Evolutionary conservation across 2,113 vertebrate genomes (phyloP).

Genomic region (Callocephalon fimbriatum): DNA sequence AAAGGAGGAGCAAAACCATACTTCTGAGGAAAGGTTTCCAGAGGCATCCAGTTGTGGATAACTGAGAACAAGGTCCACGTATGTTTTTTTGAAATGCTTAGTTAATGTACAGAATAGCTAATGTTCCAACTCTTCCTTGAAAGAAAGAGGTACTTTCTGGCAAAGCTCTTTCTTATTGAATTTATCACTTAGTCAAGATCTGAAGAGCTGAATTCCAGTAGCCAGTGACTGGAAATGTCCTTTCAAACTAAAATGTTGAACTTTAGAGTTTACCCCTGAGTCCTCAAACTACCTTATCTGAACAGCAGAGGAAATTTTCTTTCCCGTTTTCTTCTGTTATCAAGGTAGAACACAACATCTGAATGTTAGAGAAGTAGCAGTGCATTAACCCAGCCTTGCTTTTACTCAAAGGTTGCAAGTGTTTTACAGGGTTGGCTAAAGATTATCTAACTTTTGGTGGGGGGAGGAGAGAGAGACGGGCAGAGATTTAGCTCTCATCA

Average conservation of each 20-base stretch:
- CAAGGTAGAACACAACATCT: neutral
- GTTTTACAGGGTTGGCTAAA: constrained; percentile 28
- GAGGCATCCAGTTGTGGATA: neutral
- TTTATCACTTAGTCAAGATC: constrained; percentile 17
- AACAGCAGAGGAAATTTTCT: neutral
- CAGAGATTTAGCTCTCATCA: constrained; percentile 37
- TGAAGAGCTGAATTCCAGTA: constrained; percentile 28
- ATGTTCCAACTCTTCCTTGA: neutral
- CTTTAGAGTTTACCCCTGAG: constrained; percentile 52
- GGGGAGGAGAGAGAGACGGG: neutral
- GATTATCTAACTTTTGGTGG: constrained; percentile 5
- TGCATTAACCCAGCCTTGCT: constrained; percentile 9
- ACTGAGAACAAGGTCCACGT: neutral
- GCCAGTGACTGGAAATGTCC: neutral
- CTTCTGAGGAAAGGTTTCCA: neutral
- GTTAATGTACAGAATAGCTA: neutral
- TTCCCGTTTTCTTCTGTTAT: constrained; percentile 1
- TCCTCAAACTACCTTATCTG: constrained; percentile 15
- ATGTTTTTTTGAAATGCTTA: neutral
- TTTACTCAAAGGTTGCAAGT: neutral
- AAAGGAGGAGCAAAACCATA: neutral
- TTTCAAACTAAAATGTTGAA: constrained; percentile 54
- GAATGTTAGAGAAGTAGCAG: neutral
- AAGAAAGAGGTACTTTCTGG: neutral
- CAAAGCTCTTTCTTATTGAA: neutral